These are phyloP conservation scores for Temnothorax rugatulus DNA, from an alignment of 2,888 invertebrate genomes.

Conservation along the genomic window DNA sequence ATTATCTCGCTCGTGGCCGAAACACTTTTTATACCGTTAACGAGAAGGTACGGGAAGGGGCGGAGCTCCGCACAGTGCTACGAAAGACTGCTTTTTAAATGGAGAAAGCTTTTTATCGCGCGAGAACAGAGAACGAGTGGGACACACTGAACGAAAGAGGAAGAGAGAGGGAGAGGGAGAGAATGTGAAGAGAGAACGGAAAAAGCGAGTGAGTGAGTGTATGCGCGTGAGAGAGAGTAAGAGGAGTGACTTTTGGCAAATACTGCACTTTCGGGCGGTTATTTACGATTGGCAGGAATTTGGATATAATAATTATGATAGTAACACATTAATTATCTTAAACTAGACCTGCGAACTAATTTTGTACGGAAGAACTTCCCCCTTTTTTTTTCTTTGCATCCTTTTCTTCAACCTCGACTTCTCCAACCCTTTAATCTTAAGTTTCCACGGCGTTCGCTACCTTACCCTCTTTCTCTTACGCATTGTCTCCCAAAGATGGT, in stretches of 20 bases:
- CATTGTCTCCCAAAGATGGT: constrained; percentile 83
- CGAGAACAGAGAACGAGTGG: constrained; percentile 49
- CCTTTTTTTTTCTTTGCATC: constrained; percentile 19
- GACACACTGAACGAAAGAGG: constrained; percentile 37
- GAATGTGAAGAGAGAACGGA: constrained; percentile 54
- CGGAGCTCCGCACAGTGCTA: constrained; percentile 75
- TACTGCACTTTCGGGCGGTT: constrained; percentile 62
- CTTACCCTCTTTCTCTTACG: constrained; percentile 68
- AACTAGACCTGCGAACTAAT: constrained; percentile 69
- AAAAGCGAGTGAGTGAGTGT: constrained; percentile 53
- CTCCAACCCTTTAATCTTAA: constrained; percentile 44
- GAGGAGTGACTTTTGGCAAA: constrained; percentile 61
- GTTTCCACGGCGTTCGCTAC: constrained; percentile 53
- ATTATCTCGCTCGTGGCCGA: constrained; percentile 35
- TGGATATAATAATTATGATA: constrained; percentile 71
- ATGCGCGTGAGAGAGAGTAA: not conserved
- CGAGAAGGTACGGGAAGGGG: constrained; percentile 61
- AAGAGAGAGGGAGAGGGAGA: constrained; percentile 57
- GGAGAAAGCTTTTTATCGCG: constrained; percentile 69
- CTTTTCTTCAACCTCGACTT: constrained; percentile 18
- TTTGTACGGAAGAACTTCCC: constrained; percentile 67
- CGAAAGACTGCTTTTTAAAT: constrained; percentile 80
- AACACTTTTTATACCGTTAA: constrained; percentile 45
- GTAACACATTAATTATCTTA: constrained; percentile 72
- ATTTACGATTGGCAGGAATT: constrained; percentile 70